These are phyloP conservation scores for Myotis findleyi DNA, from an alignment of 2,797 vertebrate genomes.

Conservation along the genomic window DNA sequence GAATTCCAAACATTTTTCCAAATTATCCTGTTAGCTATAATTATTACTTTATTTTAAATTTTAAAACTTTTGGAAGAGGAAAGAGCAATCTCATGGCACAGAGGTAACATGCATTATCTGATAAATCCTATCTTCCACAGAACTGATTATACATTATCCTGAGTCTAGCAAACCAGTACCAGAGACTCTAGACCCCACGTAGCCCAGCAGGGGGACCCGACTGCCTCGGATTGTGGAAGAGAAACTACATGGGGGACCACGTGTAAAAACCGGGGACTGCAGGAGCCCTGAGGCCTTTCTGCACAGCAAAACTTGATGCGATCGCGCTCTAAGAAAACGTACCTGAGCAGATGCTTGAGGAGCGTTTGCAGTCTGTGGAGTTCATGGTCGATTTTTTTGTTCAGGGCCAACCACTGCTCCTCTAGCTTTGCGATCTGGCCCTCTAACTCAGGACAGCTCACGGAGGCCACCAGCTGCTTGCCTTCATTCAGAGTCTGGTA, in stretches of 20 bases:
- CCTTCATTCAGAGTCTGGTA: conserved; percentile 89
- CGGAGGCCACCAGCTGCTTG: conserved; percentile 83
- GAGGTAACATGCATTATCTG: not conserved
- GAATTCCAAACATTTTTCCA: not conserved
- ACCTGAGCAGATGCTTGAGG: conserved; percentile 89
- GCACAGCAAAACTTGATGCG: not conserved
- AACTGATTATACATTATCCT: not conserved
- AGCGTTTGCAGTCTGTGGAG: conserved; percentile 81
- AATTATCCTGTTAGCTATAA: not conserved
- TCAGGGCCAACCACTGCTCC: conserved; percentile 88
- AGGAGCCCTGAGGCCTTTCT: not conserved
- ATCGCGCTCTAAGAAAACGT: not conserved
- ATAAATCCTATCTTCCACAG: not conserved
- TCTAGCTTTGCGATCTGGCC: conserved; percentile 86
- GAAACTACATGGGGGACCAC: accelerated
- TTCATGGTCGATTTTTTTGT: conserved; percentile 87
- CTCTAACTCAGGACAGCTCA: conserved; percentile 86
- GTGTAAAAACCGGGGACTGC: accelerated
- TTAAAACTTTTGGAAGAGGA: not conserved
- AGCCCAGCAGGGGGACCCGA: not conserved
- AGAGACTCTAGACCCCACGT: not conserved
- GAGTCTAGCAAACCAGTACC: not conserved
- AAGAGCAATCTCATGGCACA: not conserved
- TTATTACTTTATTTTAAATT: not conserved
- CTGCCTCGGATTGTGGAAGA: not conserved